Conservation (phyloP, 2,888 invertebrate genomes). For the Tiphia femorata region DNA sequence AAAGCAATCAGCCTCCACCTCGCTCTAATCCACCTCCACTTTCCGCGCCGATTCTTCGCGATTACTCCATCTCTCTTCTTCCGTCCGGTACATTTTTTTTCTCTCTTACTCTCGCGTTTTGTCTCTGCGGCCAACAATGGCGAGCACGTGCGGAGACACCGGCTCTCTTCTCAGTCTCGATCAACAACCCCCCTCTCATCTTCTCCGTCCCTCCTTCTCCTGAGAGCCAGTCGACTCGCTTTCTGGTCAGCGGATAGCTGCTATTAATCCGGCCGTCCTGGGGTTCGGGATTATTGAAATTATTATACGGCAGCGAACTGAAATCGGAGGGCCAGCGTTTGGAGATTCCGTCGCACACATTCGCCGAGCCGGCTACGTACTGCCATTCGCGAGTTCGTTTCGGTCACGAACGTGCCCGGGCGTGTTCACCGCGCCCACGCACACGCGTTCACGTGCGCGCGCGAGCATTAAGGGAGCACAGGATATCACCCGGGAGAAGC, state of each 20-base stretch:
- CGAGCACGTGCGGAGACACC: too few relatives aligned
- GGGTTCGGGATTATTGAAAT: constrained; percentile 61
- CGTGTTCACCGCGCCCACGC: constrained; percentile 15
- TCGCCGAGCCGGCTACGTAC: constrained; percentile 26
- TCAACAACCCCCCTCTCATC: constrained; percentile 11
- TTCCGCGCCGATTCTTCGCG: too few relatives aligned
- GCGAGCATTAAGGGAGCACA: too few relatives aligned
- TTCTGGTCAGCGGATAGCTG: constrained; percentile 24
- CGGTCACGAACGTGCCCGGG: constrained; percentile 8
- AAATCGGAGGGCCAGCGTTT: constrained; percentile 47
- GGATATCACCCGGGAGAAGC: constrained; percentile 28
- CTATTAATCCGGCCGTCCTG: constrained; percentile 56
- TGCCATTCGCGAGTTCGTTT: constrained; percentile 1
- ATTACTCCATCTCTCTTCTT: too few relatives aligned
- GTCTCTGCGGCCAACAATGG: constrained; percentile 1
- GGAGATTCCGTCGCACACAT: constrained; percentile 38
- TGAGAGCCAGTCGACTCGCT: neutral
- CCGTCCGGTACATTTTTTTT: too few relatives aligned
- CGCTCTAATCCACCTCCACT: too few relatives aligned
- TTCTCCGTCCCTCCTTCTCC: constrained; percentile 6
- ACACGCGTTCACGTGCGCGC: constrained; percentile 11
- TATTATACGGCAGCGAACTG: constrained; percentile 56
- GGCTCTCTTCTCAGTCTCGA: neutral
- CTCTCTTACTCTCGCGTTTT: constrained; percentile 6
- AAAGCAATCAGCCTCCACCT: too few relatives aligned